Evolutionary conservation across 2,797 vertebrate species (phyloP), one percentile per base, ranked within the genome.

Genomic region (Loriculus beryllinus): DNA sequence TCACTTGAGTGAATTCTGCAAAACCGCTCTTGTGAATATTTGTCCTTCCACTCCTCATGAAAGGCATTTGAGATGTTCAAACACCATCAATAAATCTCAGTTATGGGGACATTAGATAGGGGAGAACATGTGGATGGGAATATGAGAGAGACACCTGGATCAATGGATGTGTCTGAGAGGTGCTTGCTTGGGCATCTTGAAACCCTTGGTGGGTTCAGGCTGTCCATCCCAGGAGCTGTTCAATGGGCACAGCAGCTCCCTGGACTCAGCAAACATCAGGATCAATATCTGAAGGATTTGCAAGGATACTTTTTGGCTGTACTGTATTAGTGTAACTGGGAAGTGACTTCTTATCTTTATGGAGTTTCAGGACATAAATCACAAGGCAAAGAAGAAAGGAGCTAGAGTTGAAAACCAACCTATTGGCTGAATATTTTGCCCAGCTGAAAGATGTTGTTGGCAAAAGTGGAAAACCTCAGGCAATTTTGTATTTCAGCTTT

Each of bases 171-270:
- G 45, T 60, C 37, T 75, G 28, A 43, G 40, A 39, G 42, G 43
- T 3, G 25, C 28, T 71, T 82, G 8, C 40, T 37, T 35, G 51
- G 5, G 10, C 68, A 15, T 29, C 62, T 39, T 4, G 9, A 63
- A 26, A 40, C 14, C 31, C 52, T 22, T 7, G 45, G 14, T 16
- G 29, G 31, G 17, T 52, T 60, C 45, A n/a, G 48, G 23, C 43
- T 49, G 40, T 3, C 62, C n/a, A 25, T 48, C 35, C 2, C 2
- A 33, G 67, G 29, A 77, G 57, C 39, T 12, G 20, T 4, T 28
- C 2, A 0, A 19, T n/a, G 12, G 49, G 43, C 10, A 12, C 0
- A 1, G 69, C 42, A 28, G 14, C 52, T 68, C 6, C 1, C 3
- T 23, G 19, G 33, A 8, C 29, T 79, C 75, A 37, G 79, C 71